Evolutionary conservation across 92 coral and sea anemone species (phyloP).

Genomic region (Paramuricea clavata): DNA sequence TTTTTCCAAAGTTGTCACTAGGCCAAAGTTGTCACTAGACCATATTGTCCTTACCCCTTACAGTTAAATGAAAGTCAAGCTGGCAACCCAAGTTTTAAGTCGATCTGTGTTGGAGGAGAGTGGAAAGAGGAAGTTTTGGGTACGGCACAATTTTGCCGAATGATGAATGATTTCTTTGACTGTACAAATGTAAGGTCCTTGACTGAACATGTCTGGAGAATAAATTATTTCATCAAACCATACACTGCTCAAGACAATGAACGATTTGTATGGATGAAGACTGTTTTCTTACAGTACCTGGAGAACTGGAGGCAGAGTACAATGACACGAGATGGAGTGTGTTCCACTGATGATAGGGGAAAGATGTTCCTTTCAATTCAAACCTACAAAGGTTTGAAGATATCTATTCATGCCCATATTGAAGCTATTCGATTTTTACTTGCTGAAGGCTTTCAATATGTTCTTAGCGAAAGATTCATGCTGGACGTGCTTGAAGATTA

Average conservation of each 20-base stretch:
- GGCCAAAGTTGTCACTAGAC: not conserved
- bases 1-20: not conserved
- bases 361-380: slow-evolving; percentile 6
- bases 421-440: slow-evolving; percentile 10
- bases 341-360: not conserved
- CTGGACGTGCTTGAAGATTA: slow-evolving; percentile 27
- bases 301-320: slow-evolving; percentile 30
- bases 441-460: not conserved
- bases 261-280: slow-evolving; percentile 56
- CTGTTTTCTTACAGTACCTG: slow-evolving; percentile 19
- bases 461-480: not conserved
- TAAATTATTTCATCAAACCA: slow-evolving; percentile 72
- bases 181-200: slow-evolving; percentile 73
- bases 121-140: not conserved
- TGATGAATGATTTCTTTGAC: slow-evolving; percentile 35
- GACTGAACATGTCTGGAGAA: slow-evolving; percentile 72
- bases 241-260: slow-evolving; percentile 70
- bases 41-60: not conserved
- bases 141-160: not conserved
- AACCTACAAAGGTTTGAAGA: slow-evolving; percentile 22
- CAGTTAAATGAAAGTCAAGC: not conserved
- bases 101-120: not conserved
- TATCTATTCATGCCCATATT: not conserved
- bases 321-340: not conserved
- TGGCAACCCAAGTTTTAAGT: not conserved